Evolutionary conservation across 2,888 invertebrate species (phyloP).

Genomic region (Parnassius mnemosyne): DNA sequence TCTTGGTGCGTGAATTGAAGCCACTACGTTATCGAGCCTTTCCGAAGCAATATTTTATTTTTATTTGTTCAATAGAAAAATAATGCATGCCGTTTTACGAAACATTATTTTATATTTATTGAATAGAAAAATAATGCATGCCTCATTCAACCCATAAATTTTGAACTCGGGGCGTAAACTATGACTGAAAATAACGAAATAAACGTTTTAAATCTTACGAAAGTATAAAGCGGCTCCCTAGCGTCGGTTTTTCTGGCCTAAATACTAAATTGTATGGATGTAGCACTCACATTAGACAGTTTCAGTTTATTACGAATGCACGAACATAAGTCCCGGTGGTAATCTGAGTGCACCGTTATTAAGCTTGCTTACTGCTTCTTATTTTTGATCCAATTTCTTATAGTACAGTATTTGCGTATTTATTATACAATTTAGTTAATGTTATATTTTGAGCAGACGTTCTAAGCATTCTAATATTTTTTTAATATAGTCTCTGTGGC

Average conservation of each 20-base stretch:
- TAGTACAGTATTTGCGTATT: too few relatives aligned
- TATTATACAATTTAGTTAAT: too few relatives aligned
- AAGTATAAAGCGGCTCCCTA: conserved; percentile 4
- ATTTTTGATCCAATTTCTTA: background rate
- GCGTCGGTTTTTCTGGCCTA: conserved; percentile 1
- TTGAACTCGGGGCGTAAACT: background rate
- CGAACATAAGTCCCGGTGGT: background rate
- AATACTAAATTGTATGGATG: conserved; percentile 3
- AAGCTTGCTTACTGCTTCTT: background rate
- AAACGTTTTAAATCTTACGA: conserved; percentile 5
- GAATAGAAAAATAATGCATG: too few relatives aligned
- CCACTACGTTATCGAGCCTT: too few relatives aligned
- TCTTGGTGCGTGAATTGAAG: too few relatives aligned
- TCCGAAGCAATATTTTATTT: too few relatives aligned
- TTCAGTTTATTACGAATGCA: conserved; percentile 8
- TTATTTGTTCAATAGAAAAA: too few relatives aligned
- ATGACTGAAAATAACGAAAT: background rate
- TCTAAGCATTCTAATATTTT: too few relatives aligned
- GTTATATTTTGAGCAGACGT: too few relatives aligned
- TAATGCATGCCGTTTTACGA: too few relatives aligned
- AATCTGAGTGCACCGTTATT: background rate
- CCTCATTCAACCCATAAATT: background rate
- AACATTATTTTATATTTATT: too few relatives aligned
- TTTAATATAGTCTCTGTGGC: too few relatives aligned
- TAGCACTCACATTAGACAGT: conserved; percentile 6